phyloP scores from a whole-genome alignment of 2,113 vertebrate genomes.

The Ictidomys tridecemlineatus region DNA sequence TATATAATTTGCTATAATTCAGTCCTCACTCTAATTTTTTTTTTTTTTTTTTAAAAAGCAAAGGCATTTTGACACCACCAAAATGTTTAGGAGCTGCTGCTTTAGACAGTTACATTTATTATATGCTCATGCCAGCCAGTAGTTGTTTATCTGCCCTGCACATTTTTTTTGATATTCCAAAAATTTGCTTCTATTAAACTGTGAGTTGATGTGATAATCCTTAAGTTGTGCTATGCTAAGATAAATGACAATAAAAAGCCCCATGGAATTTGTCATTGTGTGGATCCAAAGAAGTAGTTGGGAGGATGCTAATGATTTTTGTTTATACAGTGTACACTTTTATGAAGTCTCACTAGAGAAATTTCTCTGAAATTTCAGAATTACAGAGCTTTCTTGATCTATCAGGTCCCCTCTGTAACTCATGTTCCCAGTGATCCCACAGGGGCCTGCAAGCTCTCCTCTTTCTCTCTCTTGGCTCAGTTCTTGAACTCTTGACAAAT shows the following conservation, averaged over 20 bases:
- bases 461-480: background rate
- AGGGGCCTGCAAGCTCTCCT: background rate
- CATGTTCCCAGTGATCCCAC: background rate
- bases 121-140: background rate
- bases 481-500: background rate
- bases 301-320: background rate
- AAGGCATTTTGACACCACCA: background rate
- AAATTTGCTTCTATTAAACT: background rate
- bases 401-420: background rate
- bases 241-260: background rate
- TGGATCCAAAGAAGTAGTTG: background rate
- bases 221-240: background rate
- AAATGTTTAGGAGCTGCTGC: background rate
- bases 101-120: background rate
- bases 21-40: background rate
- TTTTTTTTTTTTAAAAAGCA: background rate
- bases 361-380: slow-evolving; percentile 27
- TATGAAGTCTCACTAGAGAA: background rate
- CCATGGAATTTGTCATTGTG: background rate
- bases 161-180: background rate
- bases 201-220: background rate
- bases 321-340: background rate
- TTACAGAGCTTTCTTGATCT: background rate
- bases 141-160: background rate
- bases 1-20: too few species aligned